These are phyloP conservation scores for Jaculus jaculus DNA, from an alignment of 2,113 vertebrate genomes.

Conservation along the genomic window DNA sequence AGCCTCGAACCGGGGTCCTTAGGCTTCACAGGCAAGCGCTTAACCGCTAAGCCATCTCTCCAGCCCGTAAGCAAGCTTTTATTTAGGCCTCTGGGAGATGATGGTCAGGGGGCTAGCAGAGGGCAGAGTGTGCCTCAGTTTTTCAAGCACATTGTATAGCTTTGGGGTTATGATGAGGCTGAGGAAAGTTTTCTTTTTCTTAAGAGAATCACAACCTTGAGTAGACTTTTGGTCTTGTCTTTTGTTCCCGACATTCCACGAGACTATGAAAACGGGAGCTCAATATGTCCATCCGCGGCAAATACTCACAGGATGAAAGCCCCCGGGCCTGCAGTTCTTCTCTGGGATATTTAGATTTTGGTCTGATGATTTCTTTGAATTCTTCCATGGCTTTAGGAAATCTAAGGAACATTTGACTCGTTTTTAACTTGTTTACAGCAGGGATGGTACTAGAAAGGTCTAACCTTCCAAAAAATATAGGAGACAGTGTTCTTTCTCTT, in stretches of 20 bases:
- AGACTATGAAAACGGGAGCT: slow-evolving; percentile 3
- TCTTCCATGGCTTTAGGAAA: slow-evolving; percentile 14
- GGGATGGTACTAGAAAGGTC: not conserved
- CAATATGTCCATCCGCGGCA: not conserved
- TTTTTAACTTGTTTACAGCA: not conserved
- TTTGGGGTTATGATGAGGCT: not conserved
- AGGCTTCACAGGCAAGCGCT: no score
- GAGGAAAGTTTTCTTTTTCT: not conserved
- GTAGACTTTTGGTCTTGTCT: not conserved
- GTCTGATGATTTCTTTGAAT: not conserved
- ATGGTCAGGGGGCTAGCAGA: not conserved
- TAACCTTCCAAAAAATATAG: not conserved
- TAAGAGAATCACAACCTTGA: not conserved
- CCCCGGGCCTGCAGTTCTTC: not conserved
- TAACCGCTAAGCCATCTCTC: no score
- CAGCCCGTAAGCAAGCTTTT: not conserved
- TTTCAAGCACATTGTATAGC: not conserved
- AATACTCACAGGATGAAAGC: not conserved
- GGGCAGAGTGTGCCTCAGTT: not conserved
- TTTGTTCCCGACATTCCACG: not conserved
- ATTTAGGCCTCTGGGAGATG: not conserved
- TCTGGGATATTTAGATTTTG: not conserved
- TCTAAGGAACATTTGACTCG: not conserved
- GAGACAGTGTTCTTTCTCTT: not conserved
- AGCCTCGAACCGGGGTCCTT: no score